Base-by-base conservation (phyloP, 1,140 invertebrate genomes). In the Papilio aristodemus region DNA sequence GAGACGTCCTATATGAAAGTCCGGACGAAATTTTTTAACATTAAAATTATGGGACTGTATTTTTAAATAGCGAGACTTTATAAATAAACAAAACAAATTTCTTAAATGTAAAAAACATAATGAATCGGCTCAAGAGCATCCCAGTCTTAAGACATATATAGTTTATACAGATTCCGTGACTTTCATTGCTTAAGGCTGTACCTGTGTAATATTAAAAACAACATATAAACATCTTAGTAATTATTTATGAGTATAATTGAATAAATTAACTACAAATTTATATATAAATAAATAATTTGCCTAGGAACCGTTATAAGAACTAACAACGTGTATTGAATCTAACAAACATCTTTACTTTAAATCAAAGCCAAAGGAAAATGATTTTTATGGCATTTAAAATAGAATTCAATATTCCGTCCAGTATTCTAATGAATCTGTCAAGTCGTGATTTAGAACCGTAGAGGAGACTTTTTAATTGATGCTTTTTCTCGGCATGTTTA, bases 401-500 rank as follows among this genome's bases (percentile, higher is more conserved):
- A 66, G n/a, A 46, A 32, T 14, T n/a, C 63, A 66, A 0, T 32
- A 9, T 66, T 14, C n/a, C 4, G 13, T 43, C 14, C 19, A 41
- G 60, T 43, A 63, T 66, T 66, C 63, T 66, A 66, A 66, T 66
- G 63, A 66, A 46, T 66, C 63, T 66, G 63, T 66, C 63, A 66
- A 66, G 63, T 66, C 63, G 63, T 66, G 63, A 66, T 66, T 66
- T 66, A 66, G 63, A 66, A 66, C 39, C 63, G 41, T 66, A 46
- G 22, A 50, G 63, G 43, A 66, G 63, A 27, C 39, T 66, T 66
- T 66, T 66, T 66, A 66, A 66, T 66, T 66, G 63, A 66, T 66
- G 63, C 63, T 66, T 66, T 66, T 66, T 66, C 63, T 66, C 22
- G 63, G 63, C 63, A 66, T 66, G 63, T 66, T 66, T 66, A 66